Evolutionary conservation across 2,888 invertebrate genomes (phyloP), one percentile per base, ranked within the genome.

Genomic region (Piscicola geometra): DNA sequence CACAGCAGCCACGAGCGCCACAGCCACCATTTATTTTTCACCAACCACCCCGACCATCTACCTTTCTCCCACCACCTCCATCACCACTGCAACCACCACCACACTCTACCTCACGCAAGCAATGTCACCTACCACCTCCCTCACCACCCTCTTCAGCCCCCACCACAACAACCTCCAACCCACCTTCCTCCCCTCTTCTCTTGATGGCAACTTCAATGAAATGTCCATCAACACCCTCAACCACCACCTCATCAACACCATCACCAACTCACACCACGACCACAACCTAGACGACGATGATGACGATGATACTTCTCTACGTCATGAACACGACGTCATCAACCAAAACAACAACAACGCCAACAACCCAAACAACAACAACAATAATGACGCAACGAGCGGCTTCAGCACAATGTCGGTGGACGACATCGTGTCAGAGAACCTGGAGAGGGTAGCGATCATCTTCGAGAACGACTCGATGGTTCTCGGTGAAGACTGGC

Each of bases 41-140:
- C 69, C 60, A 75, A 35, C 71, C 70, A n/a, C 52, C 60, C 50
- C 41, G 68, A 68, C 64, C 70, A 32, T 15, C 30, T 15, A 2
- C 35, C 9, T n/a, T 56, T 56, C 21, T 3, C 33, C 50, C 5
- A 12, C 25, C 5, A 5, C 68, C 15, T 25, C 33, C 30, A 15
- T 21, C n/a, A 30, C 15, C 36, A 1, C 9, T 32, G 18, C 32
- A 75, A 56, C 60, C 71, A 35, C 60, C 71, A 35, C 71, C 70
- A n/a, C 52, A 70, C 50, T 47, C 70, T 68, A 21, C 30, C n/a
- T 0, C 35, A 56, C 60, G 9, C n/a, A 5, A 9, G n/a, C 36
- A 41, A 36, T n/a, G 35, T 1, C 30, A 5, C 35, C 69, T 32
- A 15, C 69, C 36, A 36, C 41, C 21, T 1, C 41, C n/a, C 1